A percentile compares a stretch with the other conserved stretches of the same genome.
These are phyloP conservation scores for Ciconia boyciana DNA, from an alignment of 2,113 vertebrate species.

Conservation along the genomic window DNA sequence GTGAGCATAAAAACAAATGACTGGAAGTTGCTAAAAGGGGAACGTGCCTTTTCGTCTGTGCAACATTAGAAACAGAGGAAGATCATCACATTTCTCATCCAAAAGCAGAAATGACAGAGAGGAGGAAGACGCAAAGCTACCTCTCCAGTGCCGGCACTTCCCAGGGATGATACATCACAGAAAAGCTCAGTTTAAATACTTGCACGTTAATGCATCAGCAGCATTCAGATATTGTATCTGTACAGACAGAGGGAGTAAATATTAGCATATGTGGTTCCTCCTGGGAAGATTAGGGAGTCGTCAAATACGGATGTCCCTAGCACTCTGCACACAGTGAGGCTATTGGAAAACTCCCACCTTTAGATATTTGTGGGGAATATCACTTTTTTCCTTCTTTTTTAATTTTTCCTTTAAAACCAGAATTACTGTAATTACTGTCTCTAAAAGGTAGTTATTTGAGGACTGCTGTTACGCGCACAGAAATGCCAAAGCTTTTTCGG, in stretches of 20 bases:
- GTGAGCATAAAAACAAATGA: constrained; percentile 59
- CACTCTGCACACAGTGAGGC: accelerated
- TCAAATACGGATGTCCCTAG: constrained; percentile 4
- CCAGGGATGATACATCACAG: not conserved
- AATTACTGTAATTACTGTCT: not conserved
- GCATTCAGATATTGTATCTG: not conserved
- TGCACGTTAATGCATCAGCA: not conserved
- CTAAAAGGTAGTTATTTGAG: not conserved
- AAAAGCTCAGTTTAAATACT: not conserved
- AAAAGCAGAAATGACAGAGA: not conserved
- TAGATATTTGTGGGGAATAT: not conserved
- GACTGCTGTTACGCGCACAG: not conserved
- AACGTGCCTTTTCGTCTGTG: constrained; percentile 20
- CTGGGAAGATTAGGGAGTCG: constrained; percentile 15
- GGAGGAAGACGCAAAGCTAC: not conserved
- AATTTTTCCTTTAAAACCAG: not conserved
- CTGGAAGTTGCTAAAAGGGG: constrained; percentile 61
- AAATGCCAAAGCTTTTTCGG: constrained; percentile 14
- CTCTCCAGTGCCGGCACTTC: not conserved
- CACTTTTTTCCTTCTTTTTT: not conserved
- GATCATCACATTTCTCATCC: constrained; percentile 14
- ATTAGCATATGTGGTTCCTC: constrained; percentile 14
- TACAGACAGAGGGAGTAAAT: constrained; percentile 1
- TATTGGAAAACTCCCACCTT: not conserved
- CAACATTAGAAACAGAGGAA: not conserved